These are phyloP conservation scores for Scalopus aquaticus DNA, from an alignment of 2,113 vertebrate genomes.

Conservation along the genomic window DNA sequence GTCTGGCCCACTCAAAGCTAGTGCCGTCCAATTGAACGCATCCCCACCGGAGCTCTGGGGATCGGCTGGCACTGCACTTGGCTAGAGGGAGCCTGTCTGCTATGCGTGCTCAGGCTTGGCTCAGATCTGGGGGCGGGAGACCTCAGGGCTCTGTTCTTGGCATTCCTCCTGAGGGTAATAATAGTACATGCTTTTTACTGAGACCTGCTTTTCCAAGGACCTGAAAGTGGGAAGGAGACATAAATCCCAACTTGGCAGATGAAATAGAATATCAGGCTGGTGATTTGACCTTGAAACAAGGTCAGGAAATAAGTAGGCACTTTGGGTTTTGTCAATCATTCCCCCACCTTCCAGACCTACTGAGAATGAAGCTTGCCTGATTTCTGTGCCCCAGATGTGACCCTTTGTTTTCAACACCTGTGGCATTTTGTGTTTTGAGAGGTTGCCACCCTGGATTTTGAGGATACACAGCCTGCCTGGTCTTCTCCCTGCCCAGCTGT, in stretches of 20 bases:
- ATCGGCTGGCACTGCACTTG: background rate
- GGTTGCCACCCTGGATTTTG: background rate
- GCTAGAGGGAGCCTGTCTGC: background rate
- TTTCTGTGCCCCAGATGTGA: background rate
- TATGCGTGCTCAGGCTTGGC: slow-evolving; percentile 6
- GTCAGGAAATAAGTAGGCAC: slow-evolving; percentile 45
- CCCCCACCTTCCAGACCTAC: background rate
- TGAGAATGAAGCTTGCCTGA: background rate
- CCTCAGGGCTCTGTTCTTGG: slow-evolving; percentile 53
- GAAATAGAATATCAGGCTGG: slow-evolving; percentile 52
- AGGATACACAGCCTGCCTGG: background rate
- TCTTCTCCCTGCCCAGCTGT: background rate
- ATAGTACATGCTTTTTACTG: slow-evolving; percentile 66
- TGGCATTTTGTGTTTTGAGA: background rate
- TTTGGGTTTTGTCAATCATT: background rate
- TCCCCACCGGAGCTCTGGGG: slow-evolving; percentile 49
- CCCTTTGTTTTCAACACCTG: background rate
- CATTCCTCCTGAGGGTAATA: slow-evolving; percentile 69
- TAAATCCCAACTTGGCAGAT: slow-evolving; percentile 59
- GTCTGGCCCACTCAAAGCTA: background rate
- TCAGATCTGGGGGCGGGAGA: slow-evolving; percentile 26
- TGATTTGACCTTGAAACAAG: slow-evolving; percentile 71
- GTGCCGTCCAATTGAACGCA: slow-evolving; percentile 44
- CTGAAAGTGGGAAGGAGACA: slow-evolving; percentile 60
- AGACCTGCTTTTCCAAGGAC: slow-evolving; percentile 75